Evolutionary conservation across 2,888 invertebrate species (phyloP).

Genomic region (Lampropteryx suffumata): DNA sequence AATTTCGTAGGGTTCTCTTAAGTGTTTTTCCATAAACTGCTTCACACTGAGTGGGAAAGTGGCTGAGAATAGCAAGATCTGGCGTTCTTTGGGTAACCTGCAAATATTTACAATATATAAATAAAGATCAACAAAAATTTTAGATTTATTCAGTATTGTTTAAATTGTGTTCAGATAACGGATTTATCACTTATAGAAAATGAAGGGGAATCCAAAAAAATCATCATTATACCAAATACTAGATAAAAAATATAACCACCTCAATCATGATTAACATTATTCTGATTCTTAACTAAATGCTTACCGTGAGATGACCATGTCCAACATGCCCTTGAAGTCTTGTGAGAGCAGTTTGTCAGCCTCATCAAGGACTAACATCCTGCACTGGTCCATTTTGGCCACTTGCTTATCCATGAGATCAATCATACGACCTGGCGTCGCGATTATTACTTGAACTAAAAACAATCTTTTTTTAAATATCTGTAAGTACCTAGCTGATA

Average conservation of each 20-base stretch:
- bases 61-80: constrained; percentile 99
- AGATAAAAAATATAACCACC: too few relatives aligned
- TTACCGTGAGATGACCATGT: constrained; percentile 92
- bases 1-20: constrained; percentile 99
- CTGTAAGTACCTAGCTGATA: too few relatives aligned
- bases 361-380: constrained; percentile 98
- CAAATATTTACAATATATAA: too few relatives aligned
- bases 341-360: constrained; percentile 99
- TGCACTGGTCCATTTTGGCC: constrained; percentile 97
- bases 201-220: constrained; percentile 80
- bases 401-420: constrained; percentile 99
- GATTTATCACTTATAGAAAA: constrained; percentile 74
- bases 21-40: constrained; percentile 99
- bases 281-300: too few relatives aligned
- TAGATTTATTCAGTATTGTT: not conserved
- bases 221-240: constrained; percentile 57
- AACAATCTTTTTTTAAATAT: constrained; percentile 29
- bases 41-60: constrained; percentile 99
- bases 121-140: too few relatives aligned
- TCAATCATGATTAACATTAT: too few relatives aligned
- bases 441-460: constrained; percentile 98
- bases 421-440: constrained; percentile 99
- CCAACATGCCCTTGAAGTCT: constrained; percentile 99
- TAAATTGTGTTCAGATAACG: constrained; percentile 22
- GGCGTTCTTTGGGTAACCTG: constrained; percentile 96